Evolutionary conservation across 2,888 invertebrate species (phyloP), one percentile per base, ranked within the genome.

Genomic region (Camptogramma bilineatum): DNA sequence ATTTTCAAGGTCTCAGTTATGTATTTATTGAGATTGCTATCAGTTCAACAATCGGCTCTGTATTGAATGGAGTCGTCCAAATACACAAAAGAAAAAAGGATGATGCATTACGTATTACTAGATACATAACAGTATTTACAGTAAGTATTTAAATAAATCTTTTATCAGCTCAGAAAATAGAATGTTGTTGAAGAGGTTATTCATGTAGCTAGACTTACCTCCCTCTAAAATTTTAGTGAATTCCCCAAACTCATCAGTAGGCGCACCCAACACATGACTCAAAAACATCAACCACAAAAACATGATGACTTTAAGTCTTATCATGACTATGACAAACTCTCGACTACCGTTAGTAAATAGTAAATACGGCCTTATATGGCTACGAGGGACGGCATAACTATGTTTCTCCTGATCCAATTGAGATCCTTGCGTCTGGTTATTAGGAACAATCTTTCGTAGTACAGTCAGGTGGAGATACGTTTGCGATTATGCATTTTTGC

Each of bases 321-420:
- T 73, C 75, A 73, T 73, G 51, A 66, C 75, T 72, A 71, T 72
- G 70, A 69, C 53, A 19, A 47, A 57, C 42, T 48, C 31, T 63
- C 60, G 64, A 74, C 77, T 69, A 75, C 59, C 48, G 34, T 46
- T 17, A 51, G 55, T 55, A 63, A 74, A 69, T 65, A 69, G 72
- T 75, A 74, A 61, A 60, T 67, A 71, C 61, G 59, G 60, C 54
- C 58, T 85, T 89, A 83, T 87, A 90, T 87, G 86, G 79, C 78
- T 76, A 78, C 77, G 79, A 78, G 76, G 78, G 68, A 61, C 70
- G 65, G 73, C 81, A 79, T 81, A 80, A 81, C 80, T 75, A 78
- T 84, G 83, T 85, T 88, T 85, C 87, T 86, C 81, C 79, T 79
- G 79, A 76, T 73, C 82, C 91, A 90, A 90, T 91, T 90, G 90